These are phyloP conservation scores for Hippopotamus amphibius DNA, from an alignment of 2,113 vertebrate genomes.

Conservation along the genomic window DNA sequence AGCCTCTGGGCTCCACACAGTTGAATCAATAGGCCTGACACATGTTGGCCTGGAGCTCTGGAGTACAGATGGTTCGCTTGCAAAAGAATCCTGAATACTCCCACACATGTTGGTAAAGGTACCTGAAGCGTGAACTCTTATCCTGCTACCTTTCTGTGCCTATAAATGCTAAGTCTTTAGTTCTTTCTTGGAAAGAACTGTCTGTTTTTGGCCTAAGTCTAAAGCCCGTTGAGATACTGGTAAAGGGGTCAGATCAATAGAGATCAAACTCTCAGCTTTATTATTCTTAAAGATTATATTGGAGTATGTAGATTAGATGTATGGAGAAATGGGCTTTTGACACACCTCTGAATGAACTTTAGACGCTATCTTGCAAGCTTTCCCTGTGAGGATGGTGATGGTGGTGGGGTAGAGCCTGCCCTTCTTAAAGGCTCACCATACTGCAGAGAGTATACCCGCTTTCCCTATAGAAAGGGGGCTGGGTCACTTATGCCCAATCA, in stretches of 20 bases:
- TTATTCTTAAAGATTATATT: background rate
- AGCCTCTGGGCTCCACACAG: background rate
- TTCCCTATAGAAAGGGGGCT: background rate
- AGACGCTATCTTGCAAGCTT: background rate
- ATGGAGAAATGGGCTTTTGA: background rate
- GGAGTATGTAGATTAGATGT: background rate
- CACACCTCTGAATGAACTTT: background rate
- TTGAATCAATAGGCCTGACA: background rate
- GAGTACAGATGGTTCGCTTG: background rate
- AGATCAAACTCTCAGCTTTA: background rate
- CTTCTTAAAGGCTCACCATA: background rate
- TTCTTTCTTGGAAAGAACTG: background rate
- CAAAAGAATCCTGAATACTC: background rate
- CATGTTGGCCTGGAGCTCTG: background rate
- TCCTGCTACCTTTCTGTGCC: background rate
- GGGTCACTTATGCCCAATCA: background rate
- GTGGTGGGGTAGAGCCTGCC: background rate
- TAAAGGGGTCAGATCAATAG: background rate
- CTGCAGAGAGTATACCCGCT: background rate
- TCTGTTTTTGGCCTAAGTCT: background rate
- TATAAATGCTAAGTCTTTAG: background rate
- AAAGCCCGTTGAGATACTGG: background rate
- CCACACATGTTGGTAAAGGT: background rate
- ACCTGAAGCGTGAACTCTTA: background rate
- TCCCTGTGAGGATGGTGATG: background rate